Conservation (phyloP, 2,888 invertebrate genomes). For the Steinernema hermaphroditum region DNA sequence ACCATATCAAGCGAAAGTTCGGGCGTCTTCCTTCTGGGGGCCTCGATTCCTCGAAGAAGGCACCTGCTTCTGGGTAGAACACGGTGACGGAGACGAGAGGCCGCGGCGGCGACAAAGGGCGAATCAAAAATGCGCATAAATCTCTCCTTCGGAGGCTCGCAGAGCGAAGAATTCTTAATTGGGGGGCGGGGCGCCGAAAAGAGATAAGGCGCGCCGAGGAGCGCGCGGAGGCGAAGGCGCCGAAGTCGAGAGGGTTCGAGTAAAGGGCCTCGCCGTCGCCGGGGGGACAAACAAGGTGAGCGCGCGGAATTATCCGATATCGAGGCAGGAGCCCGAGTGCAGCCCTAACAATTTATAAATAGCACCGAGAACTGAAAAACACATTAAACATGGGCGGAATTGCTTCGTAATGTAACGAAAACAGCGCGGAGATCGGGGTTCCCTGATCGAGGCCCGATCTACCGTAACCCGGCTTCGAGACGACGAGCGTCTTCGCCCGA, state of each 20-base stretch:
- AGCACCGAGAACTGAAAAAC: neutral
- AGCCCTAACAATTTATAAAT: neutral
- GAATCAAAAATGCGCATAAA: conserved; percentile 29
- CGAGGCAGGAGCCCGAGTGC: neutral
- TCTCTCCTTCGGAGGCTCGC: conserved; percentile 10
- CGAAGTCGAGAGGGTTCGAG: neutral
- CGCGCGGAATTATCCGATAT: neutral
- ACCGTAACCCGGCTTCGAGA: neutral
- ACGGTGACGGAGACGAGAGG: no score
- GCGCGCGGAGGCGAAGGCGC: neutral
- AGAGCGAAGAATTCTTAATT: conserved; percentile 26
- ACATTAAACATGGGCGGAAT: neutral
- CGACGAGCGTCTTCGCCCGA: neutral
- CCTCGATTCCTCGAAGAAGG: no score
- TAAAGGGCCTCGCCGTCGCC: no score
- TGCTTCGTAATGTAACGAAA: no score
- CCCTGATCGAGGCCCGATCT: no score
- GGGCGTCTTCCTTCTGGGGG: no score
- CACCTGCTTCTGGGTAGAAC: no score
- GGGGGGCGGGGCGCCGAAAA: conserved; percentile 20
- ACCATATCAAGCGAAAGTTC: no score
- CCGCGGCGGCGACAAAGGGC: conserved; percentile 6
- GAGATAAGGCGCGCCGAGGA: neutral
- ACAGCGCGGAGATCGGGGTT: no score
- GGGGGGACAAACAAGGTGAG: conserved; percentile 2